Percentiles rank a stretch among this genome's conserved stretches.
These are phyloP conservation scores for Anser brachyrhynchus DNA, from an alignment of 2,113 vertebrate species.

Conservation along the genomic window DNA sequence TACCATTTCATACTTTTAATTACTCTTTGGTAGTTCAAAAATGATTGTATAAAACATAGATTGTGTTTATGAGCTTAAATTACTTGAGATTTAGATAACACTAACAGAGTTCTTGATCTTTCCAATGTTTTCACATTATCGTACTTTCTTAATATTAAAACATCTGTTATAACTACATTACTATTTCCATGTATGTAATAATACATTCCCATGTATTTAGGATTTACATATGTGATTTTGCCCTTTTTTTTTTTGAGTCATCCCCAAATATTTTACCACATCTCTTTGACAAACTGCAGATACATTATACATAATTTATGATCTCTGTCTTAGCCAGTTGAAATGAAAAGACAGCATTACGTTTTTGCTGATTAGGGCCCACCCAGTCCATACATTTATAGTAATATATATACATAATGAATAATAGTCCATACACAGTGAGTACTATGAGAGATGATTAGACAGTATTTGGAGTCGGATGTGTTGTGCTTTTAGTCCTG, in stretches of 20 bases:
- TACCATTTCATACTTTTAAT: not conserved
- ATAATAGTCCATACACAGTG: not conserved
- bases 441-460: not conserved
- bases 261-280: not conserved
- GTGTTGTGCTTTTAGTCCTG: not conserved
- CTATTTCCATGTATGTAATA: not conserved
- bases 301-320: not conserved
- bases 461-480: not conserved
- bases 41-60: not conserved
- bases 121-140: not conserved
- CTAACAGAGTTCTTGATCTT: not conserved
- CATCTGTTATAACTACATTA: not conserved
- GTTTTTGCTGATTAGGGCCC: not conserved
- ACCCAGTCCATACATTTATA: rapidly evolving
- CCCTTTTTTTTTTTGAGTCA: not conserved
- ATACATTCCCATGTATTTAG: not conserved
- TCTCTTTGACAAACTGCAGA: not conserved
- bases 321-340: not conserved
- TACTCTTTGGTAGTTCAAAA: not conserved
- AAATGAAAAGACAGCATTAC: not conserved
- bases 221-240: not conserved
- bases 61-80: not conserved
- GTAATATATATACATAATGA: not conserved
- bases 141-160: not conserved
- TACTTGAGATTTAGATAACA: not conserved